Evolutionary conservation across 2,113 vertebrate species (phyloP).

Genomic region (Irena cyanogastra): DNA sequence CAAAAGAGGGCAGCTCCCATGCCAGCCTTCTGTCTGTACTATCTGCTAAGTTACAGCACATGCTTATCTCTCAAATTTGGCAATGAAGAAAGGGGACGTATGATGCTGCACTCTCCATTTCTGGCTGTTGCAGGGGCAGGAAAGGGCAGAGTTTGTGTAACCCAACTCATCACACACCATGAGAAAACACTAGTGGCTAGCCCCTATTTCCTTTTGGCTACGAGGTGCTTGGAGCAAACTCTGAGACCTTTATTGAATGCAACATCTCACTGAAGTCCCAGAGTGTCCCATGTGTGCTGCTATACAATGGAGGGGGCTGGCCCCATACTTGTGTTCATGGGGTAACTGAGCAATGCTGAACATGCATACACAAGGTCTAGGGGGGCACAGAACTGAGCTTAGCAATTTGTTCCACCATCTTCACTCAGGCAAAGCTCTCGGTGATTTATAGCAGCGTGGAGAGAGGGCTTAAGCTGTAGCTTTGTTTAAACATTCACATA

Average conservation of each 20-base stretch:
- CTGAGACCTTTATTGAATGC: not conserved
- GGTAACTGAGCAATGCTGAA: not conserved
- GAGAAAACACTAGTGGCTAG: not conserved
- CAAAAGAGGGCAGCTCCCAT: not conserved
- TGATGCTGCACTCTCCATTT: not conserved
- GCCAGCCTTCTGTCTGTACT: not conserved
- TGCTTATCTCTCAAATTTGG: not conserved
- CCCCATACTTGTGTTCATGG: not conserved
- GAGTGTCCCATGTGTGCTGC: not conserved
- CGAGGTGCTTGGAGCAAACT: not conserved
- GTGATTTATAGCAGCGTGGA: not conserved
- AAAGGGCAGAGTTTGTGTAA: not conserved
- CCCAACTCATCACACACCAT: not conserved
- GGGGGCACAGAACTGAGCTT: not conserved
- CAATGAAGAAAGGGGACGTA: not conserved
- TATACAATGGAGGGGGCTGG: not conserved
- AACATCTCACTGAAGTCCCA: not conserved
- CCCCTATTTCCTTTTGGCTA: not conserved
- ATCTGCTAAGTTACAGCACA: not conserved
- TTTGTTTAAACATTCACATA: not conserved
- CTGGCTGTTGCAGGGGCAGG: not conserved
- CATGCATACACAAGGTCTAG: not conserved
- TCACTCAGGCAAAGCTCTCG: not conserved
- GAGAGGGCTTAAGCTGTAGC: not conserved
- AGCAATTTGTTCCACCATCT: not conserved